Evolutionary conservation across 2,797 vertebrate species (phyloP).

Genomic region (Coreius guichenoti): DNA sequence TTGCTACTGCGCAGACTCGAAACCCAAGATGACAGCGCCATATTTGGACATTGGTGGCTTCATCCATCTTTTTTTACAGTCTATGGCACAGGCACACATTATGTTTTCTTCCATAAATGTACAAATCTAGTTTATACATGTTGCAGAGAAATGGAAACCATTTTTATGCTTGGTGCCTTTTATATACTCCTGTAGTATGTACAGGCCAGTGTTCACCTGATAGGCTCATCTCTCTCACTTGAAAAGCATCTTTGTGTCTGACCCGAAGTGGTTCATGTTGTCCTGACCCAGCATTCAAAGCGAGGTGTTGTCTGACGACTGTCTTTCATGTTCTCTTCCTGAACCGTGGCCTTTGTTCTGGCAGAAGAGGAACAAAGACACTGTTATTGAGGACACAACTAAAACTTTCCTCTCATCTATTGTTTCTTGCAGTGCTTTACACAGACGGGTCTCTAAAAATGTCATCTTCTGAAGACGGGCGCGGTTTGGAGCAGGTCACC

Average conservation of each 20-base stretch:
- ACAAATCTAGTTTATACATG: not conserved
- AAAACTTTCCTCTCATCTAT: not conserved
- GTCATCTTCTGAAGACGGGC: conserved; percentile 19
- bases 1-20: too few species aligned
- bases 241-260: conserved; percentile 29
- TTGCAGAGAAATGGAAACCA: not conserved
- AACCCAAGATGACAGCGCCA: too few species aligned
- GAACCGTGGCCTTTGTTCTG: conserved; percentile 14
- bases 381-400: not conserved
- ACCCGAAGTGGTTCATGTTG: conserved; percentile 16
- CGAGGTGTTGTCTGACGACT: not conserved
- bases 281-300: conserved; percentile 34
- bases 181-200: not conserved
- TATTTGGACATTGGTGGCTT: too few species aligned
- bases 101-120: not conserved
- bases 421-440: not conserved
- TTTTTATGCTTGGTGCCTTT: not conserved
- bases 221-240: conserved; percentile 5
- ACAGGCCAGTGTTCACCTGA: not conserved
- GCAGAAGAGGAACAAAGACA: conserved; percentile 17
- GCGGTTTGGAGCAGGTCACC: not conserved
- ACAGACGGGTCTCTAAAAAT: not conserved
- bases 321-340: conserved; percentile 29
- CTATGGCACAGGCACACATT: not conserved
- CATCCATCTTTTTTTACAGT: too few species aligned